A percentile compares a stretch with the other conserved stretches of the same genome.
phyloP scores from a whole-genome alignment of 2,888 invertebrate genomes.

The Drosophila silvestris region DNA sequence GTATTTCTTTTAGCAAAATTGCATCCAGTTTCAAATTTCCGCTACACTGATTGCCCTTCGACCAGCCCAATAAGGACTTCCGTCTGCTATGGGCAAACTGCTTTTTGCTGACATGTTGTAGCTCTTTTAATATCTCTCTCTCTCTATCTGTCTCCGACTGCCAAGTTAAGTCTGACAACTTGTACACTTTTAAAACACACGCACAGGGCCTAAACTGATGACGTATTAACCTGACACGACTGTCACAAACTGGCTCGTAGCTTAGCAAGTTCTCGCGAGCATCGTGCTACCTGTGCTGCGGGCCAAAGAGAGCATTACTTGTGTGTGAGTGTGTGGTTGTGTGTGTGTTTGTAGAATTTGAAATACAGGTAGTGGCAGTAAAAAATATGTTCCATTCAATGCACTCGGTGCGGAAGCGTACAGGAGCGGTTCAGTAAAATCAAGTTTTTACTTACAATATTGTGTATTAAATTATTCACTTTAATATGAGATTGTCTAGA shows the following conservation, averaged over 20 bases:
- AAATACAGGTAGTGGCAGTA: conserved; percentile 54
- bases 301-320: conserved; percentile 34
- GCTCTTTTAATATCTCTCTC: background rate
- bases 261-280: conserved; percentile 14
- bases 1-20: background rate
- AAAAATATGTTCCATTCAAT: conserved; percentile 64
- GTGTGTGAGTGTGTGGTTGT: conserved; percentile 14
- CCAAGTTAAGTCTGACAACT: conserved; percentile 33
- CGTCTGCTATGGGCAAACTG: conserved; percentile 21
- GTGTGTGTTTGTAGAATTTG: conserved; percentile 53
- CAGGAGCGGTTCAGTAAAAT: conserved; percentile 33
- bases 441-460: background rate
- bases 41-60: conserved; percentile 5
- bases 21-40: conserved; percentile 5
- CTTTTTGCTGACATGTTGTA: conserved; percentile 14
- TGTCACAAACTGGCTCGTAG: conserved; percentile 40
- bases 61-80: conserved; percentile 50
- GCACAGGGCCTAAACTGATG: conserved; percentile 51
- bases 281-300: conserved; percentile 36
- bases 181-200: conserved; percentile 26
- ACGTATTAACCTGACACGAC: conserved; percentile 58
- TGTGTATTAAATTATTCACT: background rate
- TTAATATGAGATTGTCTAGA: background rate
- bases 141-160: conserved; percentile 28
- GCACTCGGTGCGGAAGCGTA: conserved; percentile 35